These are phyloP conservation scores for Lochmaea capreae DNA, from an alignment of 2,888 invertebrate species.

Conservation along the genomic window DNA sequence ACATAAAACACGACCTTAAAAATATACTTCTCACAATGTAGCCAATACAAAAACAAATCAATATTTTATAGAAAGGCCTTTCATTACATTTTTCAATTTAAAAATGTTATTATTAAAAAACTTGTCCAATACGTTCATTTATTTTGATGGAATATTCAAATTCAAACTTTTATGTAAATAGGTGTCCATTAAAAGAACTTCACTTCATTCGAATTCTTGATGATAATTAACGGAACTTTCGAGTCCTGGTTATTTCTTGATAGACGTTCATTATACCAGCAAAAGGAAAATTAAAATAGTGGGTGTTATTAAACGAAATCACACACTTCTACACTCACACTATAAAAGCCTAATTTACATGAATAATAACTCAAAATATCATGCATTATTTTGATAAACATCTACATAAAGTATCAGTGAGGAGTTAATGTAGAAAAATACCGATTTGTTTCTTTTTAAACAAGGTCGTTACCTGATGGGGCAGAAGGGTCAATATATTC, in stretches of 20 bases:
- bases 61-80: too few species aligned
- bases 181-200: background rate
- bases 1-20: too few species aligned
- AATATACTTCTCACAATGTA: too few species aligned
- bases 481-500: background rate
- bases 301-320: conserved; percentile 63
- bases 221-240: conserved; percentile 39
- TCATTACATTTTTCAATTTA: too few species aligned
- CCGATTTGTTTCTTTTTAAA: conserved; percentile 44
- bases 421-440: conserved; percentile 36
- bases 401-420: conserved; percentile 56
- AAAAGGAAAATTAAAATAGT: conserved; percentile 49
- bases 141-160: background rate
- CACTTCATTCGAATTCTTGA: conserved; percentile 1
- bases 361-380: conserved; percentile 63
- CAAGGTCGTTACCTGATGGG: conserved; percentile 15
- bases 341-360: conserved; percentile 63
- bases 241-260: conserved; percentile 35
- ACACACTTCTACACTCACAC: conserved; percentile 60
- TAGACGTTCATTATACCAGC: conserved; percentile 30
- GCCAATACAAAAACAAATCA: too few species aligned
- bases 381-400: conserved; percentile 61
- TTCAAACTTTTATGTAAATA: background rate
- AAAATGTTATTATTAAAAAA: too few species aligned
- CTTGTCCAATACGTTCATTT: too few species aligned